phyloP scores from a whole-genome alignment of 1,140 invertebrate species.

The Dolichoris vasculosae region DNA sequence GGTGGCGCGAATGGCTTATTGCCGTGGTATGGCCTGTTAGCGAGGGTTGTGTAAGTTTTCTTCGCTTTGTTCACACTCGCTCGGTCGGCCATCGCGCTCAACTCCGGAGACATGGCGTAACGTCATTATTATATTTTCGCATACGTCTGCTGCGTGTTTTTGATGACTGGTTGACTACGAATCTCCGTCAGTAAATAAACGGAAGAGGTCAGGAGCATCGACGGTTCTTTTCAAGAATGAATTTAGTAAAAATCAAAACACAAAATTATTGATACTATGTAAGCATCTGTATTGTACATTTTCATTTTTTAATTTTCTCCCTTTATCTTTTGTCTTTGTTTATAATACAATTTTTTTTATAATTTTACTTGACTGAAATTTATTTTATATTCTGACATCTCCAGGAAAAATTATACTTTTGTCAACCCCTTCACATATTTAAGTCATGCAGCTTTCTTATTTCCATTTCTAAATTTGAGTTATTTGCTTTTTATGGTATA shows the following conservation, averaged over 20 bases:
- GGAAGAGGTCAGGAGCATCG: neutral
- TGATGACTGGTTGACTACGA: neutral
- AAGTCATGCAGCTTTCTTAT: too few relatives aligned
- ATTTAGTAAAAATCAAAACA: neutral
- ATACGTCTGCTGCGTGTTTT: neutral
- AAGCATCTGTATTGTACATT: neutral
- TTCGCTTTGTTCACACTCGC: neutral
- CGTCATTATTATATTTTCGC: neutral
- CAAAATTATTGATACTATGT: neutral
- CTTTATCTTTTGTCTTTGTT: too few relatives aligned
- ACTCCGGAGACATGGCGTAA: conserved; percentile 70
- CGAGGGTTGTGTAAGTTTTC: neutral
- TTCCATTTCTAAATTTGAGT: too few relatives aligned
- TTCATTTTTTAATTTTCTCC: neutral
- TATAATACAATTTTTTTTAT: too few relatives aligned
- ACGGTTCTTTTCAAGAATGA: neutral
- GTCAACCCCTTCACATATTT: too few relatives aligned
- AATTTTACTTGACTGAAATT: too few relatives aligned
- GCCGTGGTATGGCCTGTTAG: neutral
- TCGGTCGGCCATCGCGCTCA: conserved; percentile 68
- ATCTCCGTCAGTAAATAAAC: neutral
- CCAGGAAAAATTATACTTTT: too few relatives aligned
- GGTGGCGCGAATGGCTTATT: neutral
- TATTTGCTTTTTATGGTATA: too few relatives aligned
- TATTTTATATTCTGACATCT: too few relatives aligned